Conservation (phyloP, 2,888 invertebrate species). For the Dicranocentrus wangi region DNA sequence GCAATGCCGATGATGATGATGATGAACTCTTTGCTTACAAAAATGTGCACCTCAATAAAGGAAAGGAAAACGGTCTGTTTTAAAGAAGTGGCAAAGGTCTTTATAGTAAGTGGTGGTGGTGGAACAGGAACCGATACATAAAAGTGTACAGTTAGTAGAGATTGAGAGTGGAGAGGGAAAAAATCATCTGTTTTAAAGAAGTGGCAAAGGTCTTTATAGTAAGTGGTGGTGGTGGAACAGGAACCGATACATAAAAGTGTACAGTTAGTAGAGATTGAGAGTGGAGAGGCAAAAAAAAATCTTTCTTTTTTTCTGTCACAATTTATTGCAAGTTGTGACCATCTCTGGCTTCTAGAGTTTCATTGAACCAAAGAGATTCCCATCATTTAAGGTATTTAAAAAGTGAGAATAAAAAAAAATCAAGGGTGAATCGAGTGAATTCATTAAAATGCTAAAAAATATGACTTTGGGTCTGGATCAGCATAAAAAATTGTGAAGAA, state of each 20-base stretch:
- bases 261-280: background rate
- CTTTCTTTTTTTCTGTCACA: conserved; percentile 18
- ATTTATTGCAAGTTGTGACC: conserved; percentile 58
- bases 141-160: too few relatives aligned
- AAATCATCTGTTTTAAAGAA: conserved; percentile 1
- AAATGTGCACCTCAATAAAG: too few relatives aligned
- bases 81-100: conserved; percentile 9
- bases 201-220: background rate
- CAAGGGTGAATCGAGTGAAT: background rate
- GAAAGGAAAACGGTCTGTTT: background rate
- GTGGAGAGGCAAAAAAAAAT: background rate
- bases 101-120: too few relatives aligned
- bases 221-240: too few relatives aligned
- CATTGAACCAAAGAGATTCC: conserved; percentile 33
- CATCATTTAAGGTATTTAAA: conserved; percentile 51
- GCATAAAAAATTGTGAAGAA: conserved; percentile 57
- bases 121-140: conserved; percentile 5
- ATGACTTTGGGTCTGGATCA: conserved; percentile 22
- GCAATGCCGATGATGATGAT: conserved; percentile 29
- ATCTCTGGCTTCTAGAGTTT: conserved; percentile 47
- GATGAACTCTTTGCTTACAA: conserved; percentile 47
- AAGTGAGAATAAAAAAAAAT: conserved; percentile 18
- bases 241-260: conserved; percentile 6
- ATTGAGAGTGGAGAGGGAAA: background rate
- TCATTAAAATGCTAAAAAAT: background rate